These are phyloP conservation scores for Hemicordylus capensis DNA, from an alignment of 2,113 vertebrate genomes.

Conservation along the genomic window DNA sequence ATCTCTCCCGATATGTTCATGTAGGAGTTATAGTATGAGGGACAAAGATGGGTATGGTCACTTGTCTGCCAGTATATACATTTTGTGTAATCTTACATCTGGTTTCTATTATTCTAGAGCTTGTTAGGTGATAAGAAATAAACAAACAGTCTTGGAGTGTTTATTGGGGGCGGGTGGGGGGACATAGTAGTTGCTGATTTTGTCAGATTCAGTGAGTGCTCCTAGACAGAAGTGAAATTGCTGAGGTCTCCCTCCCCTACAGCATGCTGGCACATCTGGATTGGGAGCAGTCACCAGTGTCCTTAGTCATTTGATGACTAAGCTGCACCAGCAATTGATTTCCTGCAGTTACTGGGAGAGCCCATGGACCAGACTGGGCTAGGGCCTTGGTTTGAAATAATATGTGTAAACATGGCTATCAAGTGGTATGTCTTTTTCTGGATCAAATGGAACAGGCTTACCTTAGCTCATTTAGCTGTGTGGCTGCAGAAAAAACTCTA, in stretches of 20 bases:
- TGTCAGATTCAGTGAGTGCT: background rate
- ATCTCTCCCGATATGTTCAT: background rate
- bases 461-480: background rate
- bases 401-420: background rate
- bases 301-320: conserved; percentile 2
- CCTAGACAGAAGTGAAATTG: background rate
- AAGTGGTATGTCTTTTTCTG: background rate
- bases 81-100: background rate
- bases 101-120: background rate
- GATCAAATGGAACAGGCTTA: background rate
- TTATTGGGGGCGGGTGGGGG: too few species aligned
- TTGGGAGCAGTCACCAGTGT: background rate
- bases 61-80: background rate
- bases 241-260: background rate
- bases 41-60: background rate
- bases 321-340: too few species aligned
- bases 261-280: background rate
- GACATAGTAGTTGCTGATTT: background rate
- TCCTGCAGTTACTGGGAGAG: background rate
- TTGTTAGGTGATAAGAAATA: too few species aligned
- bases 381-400: background rate
- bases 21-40: background rate
- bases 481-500: background rate
- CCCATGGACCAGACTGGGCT: background rate
- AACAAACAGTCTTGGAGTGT: too few species aligned